Percentiles rank a stretch among this genome's conserved stretches.
phyloP scores from a whole-genome alignment of 2,888 invertebrate species.

The Myopa tessellatipennis region DNA sequence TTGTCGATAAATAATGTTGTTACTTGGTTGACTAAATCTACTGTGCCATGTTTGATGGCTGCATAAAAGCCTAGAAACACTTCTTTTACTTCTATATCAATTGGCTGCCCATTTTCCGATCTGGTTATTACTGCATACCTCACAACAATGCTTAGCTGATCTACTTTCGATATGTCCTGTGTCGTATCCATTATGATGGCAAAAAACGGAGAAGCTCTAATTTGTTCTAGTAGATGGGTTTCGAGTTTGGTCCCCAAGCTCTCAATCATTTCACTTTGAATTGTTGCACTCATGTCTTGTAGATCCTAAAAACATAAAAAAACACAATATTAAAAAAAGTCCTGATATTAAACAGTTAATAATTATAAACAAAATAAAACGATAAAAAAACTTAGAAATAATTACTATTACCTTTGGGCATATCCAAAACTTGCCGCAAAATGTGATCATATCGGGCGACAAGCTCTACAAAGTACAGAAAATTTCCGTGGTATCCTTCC shows the following conservation, averaged over 20 bases:
- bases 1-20: neutral
- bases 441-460: constrained; percentile 38
- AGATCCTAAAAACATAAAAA: constrained; percentile 10
- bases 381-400: constrained; percentile 28
- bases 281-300: constrained; percentile 28
- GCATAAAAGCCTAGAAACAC: constrained; percentile 10
- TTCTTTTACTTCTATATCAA: constrained; percentile 11
- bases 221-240: constrained; percentile 31
- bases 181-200: constrained; percentile 10
- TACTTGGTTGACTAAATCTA: constrained; percentile 13
- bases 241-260: constrained; percentile 27
- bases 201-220: constrained; percentile 32
- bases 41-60: constrained; percentile 6
- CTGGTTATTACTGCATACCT: constrained; percentile 10
- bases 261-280: constrained; percentile 18
- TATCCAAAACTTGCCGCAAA: constrained; percentile 42
- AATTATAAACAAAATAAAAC: constrained; percentile 32
- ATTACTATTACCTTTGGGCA: constrained; percentile 40
- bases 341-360: constrained; percentile 33
- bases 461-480: constrained; percentile 35
- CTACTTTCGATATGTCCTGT: neutral
- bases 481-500: constrained; percentile 35
- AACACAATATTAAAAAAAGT: constrained; percentile 29
- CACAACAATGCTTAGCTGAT: constrained; percentile 12
- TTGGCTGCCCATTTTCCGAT: constrained; percentile 1